These are phyloP conservation scores for Agriopis aurantiaria DNA, from an alignment of 2,888 invertebrate species.

Conservation along the genomic window DNA sequence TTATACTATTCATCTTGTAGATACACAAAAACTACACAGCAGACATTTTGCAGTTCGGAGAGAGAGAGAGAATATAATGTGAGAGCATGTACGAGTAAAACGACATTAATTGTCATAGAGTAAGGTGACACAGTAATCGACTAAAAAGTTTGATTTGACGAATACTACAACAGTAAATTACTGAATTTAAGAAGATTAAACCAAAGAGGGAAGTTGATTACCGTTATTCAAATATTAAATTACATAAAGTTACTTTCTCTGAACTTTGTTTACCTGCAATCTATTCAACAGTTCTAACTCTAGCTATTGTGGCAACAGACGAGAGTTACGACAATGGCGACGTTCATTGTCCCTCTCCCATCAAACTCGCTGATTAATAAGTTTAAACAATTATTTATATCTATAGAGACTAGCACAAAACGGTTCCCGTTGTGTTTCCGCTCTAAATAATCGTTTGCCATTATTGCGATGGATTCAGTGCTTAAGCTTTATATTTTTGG, in stretches of 20 bases:
- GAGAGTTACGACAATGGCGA: constrained; percentile 4
- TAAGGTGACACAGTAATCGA: too few relatives aligned
- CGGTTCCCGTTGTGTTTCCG: constrained; percentile 34
- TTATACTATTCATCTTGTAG: too few relatives aligned
- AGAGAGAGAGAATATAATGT: too few relatives aligned
- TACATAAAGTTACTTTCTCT: background rate
- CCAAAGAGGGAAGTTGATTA: background rate
- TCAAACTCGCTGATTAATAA: constrained; percentile 35
- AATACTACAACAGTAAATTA: too few relatives aligned
- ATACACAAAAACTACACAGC: too few relatives aligned
- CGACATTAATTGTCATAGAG: too few relatives aligned
- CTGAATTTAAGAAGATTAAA: too few relatives aligned
- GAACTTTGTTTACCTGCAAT: constrained; percentile 5
- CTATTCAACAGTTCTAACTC: constrained; percentile 6
- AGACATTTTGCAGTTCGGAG: too few relatives aligned
- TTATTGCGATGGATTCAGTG: constrained; percentile 14
- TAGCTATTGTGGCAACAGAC: constrained; percentile 5
- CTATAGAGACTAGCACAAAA: constrained; percentile 27
- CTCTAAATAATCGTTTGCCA: constrained; percentile 35
- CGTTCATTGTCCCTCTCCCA: constrained; percentile 21
- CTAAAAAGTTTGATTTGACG: too few relatives aligned
- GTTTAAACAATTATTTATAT: constrained; percentile 33
- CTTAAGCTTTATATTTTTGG: constrained; percentile 2
- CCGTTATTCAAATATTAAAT: constrained; percentile 3
- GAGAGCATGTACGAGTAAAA: too few relatives aligned